Evolutionary conservation across 2,888 invertebrate species (phyloP).

Genomic region (Thera obeliscata): DNA sequence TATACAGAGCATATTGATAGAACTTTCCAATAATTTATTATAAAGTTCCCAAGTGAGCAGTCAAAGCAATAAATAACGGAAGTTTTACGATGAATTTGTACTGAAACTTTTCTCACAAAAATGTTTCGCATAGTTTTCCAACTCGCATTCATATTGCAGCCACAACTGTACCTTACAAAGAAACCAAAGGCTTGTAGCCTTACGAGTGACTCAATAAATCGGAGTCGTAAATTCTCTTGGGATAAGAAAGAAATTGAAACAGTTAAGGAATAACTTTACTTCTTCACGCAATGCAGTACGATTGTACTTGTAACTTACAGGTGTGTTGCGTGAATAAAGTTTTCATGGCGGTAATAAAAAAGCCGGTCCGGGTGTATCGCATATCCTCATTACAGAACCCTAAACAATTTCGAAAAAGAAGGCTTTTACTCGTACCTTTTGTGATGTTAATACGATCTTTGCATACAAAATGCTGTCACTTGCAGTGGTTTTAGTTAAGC

Average conservation of each 20-base stretch:
- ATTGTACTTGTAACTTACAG: slow-evolving; percentile 42
- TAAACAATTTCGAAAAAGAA: slow-evolving; percentile 26
- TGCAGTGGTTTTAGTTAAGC: neutral
- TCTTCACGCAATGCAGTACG: slow-evolving; percentile 53
- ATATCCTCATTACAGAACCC: slow-evolving; percentile 33
- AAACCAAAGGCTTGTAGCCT: slow-evolving; percentile 31
- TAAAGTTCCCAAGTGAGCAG: slow-evolving; percentile 7
- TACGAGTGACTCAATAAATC: slow-evolving; percentile 36
- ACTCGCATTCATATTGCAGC: slow-evolving; percentile 29
- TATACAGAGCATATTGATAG: neutral
- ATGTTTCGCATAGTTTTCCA: slow-evolving; percentile 25
- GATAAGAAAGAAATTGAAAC: slow-evolving; percentile 36
- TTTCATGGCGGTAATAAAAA: slow-evolving; percentile 54
- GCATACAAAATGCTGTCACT: slow-evolving; percentile 9
- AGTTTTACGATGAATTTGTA: slow-evolving; percentile 25
- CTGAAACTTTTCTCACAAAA: slow-evolving; percentile 29
- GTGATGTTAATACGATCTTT: slow-evolving; percentile 14
- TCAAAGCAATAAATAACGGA: slow-evolving; percentile 27
- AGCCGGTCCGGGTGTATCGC: slow-evolving; percentile 32
- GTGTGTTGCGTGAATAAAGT: slow-evolving; percentile 46
- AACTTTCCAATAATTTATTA: slow-evolving; percentile 16
- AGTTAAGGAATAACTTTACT: slow-evolving; percentile 27
- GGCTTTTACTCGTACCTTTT: neutral
- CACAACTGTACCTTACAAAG: slow-evolving; percentile 32
- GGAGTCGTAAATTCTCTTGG: slow-evolving; percentile 27